Percentiles rank a stretch among this genome's conserved stretches.
phyloP scores from a whole-genome alignment of 2,113 vertebrate species.

The Misgurnus anguillicaudatus region DNA sequence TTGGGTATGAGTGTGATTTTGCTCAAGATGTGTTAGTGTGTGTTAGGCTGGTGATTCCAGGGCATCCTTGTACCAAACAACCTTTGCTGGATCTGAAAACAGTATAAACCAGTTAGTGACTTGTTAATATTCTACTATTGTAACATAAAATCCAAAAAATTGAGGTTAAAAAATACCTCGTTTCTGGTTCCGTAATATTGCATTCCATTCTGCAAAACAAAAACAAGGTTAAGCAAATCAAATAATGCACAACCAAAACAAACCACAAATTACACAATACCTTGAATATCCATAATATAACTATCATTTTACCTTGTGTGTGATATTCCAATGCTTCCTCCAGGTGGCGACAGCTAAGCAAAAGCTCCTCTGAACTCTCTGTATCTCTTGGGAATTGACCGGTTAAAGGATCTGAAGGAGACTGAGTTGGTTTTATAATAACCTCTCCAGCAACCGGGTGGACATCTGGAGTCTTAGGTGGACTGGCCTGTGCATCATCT shows the following conservation, averaged over 20 bases:
- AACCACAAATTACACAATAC: neutral
- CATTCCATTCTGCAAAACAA: slow-evolving; percentile 75
- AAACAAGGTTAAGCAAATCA: neutral
- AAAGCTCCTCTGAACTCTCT: slow-evolving; percentile 68
- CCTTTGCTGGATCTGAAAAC: slow-evolving; percentile 69
- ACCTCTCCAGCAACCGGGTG: slow-evolving; percentile 42
- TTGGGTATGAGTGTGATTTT: slow-evolving; percentile 60
- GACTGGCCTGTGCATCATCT: slow-evolving; percentile 9
- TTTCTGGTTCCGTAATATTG: slow-evolving; percentile 72
- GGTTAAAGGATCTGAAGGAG: slow-evolving; percentile 36
- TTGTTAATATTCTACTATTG: neutral
- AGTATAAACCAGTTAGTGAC: neutral
- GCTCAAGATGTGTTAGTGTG: slow-evolving; percentile 44
- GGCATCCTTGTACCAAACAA: slow-evolving; percentile 73
- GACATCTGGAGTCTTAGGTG: neutral
- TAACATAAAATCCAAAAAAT: neutral
- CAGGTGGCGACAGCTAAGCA: slow-evolving; percentile 77
- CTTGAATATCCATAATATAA: neutral
- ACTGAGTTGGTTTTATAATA: slow-evolving; percentile 45
- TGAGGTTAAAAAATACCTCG: slow-evolving; percentile 65
- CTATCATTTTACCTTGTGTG: slow-evolving; percentile 67
- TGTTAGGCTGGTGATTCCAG: slow-evolving; percentile 71
- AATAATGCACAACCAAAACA: neutral
- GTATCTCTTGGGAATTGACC: slow-evolving; percentile 50
- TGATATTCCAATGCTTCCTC: slow-evolving; percentile 76